Conservation (phyloP, 2,888 invertebrate genomes). For the Lottia gigantea region DNA sequence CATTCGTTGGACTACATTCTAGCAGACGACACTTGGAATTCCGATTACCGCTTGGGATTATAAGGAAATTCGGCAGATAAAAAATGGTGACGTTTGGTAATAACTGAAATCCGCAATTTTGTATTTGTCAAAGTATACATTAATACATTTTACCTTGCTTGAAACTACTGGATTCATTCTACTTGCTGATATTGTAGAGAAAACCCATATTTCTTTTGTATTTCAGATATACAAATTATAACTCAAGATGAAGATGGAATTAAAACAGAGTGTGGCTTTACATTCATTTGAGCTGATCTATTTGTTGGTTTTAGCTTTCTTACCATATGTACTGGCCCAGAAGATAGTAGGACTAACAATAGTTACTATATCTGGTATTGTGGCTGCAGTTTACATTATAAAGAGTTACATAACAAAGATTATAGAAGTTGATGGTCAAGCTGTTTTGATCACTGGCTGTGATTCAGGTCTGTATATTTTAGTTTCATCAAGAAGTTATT, state of each 20-base stretch:
- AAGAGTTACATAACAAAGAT: slow-evolving; percentile 29
- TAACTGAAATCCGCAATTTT: too few species aligned
- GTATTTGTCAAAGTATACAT: too few species aligned
- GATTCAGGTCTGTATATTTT: slow-evolving; percentile 50
- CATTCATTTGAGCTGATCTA: slow-evolving; percentile 50
- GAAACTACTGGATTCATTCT: too few species aligned
- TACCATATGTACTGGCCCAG: slow-evolving; percentile 48
- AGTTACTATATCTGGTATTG: slow-evolving; percentile 21
- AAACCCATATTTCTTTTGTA: neutral
- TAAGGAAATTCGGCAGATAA: too few species aligned
- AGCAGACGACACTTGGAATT: too few species aligned
- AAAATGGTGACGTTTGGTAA: too few species aligned
- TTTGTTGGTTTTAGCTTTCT: slow-evolving; percentile 41
- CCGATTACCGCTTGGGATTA: too few species aligned
- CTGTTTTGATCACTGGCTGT: slow-evolving; percentile 58
- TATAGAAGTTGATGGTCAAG: slow-evolving; percentile 40
- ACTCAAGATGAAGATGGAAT: slow-evolving; percentile 25
- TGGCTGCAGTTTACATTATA: slow-evolving; percentile 25
- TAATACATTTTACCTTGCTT: too few species aligned
- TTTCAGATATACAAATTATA: neutral
- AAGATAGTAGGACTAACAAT: slow-evolving; percentile 36
- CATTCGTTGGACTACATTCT: too few species aligned
- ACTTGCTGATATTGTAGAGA: too few species aligned
- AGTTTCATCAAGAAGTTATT: too few species aligned
- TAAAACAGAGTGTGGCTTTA: slow-evolving; percentile 39